Evolutionary conservation across 2,888 invertebrate species (phyloP), one percentile per base, ranked within the genome.

Genomic region (Leucophenga montana): DNA sequence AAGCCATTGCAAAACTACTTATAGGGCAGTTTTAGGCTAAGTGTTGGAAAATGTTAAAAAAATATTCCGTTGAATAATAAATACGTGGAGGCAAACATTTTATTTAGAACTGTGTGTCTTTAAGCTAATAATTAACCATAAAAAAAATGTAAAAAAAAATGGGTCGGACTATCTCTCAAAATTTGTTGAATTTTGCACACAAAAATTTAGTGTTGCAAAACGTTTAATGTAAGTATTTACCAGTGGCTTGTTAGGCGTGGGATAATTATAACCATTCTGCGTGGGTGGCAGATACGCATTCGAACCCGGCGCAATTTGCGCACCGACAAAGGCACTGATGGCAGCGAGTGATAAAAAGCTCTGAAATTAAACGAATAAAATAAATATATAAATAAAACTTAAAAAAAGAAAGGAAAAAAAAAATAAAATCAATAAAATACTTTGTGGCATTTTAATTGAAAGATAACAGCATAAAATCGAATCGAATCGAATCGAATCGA

Each of bases 211-310:
- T 53, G 20, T 16, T 53, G 20, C 20, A 20, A 53, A 16, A 20
- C 8, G 8, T 9, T 8, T 53, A 1, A 6, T 6, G 3, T n/a
- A 22, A 56, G 33, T 59, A 87, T 87, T 87, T 75, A 87, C 87
- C 71, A 87, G 86, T 78, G 86, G 86, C 74, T 82, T 83, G 44
- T 81, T 84, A 1, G 95, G 95, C 56, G 90, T 91, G n/a, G 92
- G 91, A 87, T 95, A 95, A 77, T 91, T 91, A 88, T 95, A 95
- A 16, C 94, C 94, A 78, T 92, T 92, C 83, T 91, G 92, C 71
- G 44, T 92, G 70, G 87, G 87, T 20, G 95, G 95, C 67, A 95
- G 91, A 89, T 95, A 95, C 69, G 93, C 93, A 85, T 94, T 93
- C 72, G 92, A 92, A 14, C 93, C 93, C 1, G 93, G 92, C 57